A percentile compares a stretch with the other conserved stretches of the same genome.
phyloP scores from a whole-genome alignment of 1,140 invertebrate genomes.

The Ips typographus region DNA sequence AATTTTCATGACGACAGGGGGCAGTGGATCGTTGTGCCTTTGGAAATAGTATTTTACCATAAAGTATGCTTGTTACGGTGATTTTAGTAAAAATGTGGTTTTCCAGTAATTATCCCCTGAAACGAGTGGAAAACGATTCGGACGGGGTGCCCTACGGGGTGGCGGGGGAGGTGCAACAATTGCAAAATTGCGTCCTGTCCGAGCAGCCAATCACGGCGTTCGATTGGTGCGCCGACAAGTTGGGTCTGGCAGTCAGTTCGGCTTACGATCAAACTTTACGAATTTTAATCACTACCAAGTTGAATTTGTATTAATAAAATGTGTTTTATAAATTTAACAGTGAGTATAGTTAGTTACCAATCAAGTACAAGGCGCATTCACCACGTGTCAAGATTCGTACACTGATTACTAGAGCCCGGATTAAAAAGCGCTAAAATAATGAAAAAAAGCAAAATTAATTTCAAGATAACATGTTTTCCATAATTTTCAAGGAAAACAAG shows the following conservation, averaged over 20 bases:
- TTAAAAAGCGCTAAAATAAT: no score
- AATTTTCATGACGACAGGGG: slow-evolving; percentile 89
- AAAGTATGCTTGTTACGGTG: background rate
- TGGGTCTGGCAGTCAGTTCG: slow-evolving; percentile 83
- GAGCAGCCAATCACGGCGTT: slow-evolving; percentile 88
- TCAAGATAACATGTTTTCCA: no score
- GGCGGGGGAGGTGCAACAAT: slow-evolving; percentile 68
- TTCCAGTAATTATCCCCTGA: slow-evolving; percentile 68
- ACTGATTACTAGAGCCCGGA: no score
- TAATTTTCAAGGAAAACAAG: no score
- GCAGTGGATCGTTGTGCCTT: slow-evolving; percentile 80
- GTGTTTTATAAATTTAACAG: no score
- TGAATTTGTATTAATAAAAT: slow-evolving; percentile 60
- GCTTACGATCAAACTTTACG: slow-evolving; percentile 92
- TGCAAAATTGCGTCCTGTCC: slow-evolving; percentile 80
- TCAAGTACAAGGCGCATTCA: no score
- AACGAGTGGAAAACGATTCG: slow-evolving; percentile 65
- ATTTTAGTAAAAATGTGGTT: background rate
- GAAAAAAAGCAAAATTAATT: no score
- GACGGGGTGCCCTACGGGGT: slow-evolving; percentile 75
- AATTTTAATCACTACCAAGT: slow-evolving; percentile 85
- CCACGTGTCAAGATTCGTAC: no score
- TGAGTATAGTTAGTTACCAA: no score
- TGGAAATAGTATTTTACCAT: slow-evolving; percentile 83
- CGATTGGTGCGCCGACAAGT: slow-evolving; percentile 91